These are phyloP conservation scores for Drosophila neonasuta DNA, from an alignment of 2,888 invertebrate genomes.

Conservation along the genomic window DNA sequence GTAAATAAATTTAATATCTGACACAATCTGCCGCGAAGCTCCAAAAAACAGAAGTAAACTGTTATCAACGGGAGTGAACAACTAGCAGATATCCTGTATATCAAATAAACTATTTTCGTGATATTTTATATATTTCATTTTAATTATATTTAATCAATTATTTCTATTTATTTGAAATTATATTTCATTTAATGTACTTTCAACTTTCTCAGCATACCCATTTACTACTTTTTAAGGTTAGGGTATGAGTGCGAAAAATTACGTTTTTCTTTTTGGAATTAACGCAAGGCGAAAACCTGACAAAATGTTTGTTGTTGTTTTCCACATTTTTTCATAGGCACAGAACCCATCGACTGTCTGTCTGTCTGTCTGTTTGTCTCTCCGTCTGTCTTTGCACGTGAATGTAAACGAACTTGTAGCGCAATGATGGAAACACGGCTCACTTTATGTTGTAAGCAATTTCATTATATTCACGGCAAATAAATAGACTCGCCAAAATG, in stretches of 20 bases:
- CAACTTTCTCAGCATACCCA: not conserved
- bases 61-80: not conserved
- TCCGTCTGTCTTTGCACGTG: not conserved
- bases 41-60: slow-evolving; percentile 17
- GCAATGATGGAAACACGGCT: slow-evolving; percentile 50
- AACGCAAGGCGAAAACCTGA: slow-evolving; percentile 6
- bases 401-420: slow-evolving; percentile 61
- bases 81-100: not conserved
- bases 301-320: slow-evolving; percentile 21
- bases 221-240: too few species aligned
- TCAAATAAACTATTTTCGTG: too few species aligned
- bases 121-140: not conserved
- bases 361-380: not conserved
- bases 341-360: slow-evolving; percentile 14
- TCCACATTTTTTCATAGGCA: slow-evolving; percentile 16
- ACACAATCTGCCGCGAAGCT: slow-evolving; percentile 62
- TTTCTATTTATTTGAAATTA: not conserved
- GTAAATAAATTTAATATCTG: slow-evolving; percentile 72
- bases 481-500: slow-evolving; percentile 33
- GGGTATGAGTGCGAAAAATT: not conserved
- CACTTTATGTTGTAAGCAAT: slow-evolving; percentile 44
- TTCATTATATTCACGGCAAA: slow-evolving; percentile 41
- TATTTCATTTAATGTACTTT: too few species aligned
- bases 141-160: not conserved
- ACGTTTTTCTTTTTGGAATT: slow-evolving; percentile 2